Evolutionary conservation across 2,113 vertebrate species (phyloP), one percentile per base, ranked within the genome.

Genomic region (Pelecanoides urinatrix): DNA sequence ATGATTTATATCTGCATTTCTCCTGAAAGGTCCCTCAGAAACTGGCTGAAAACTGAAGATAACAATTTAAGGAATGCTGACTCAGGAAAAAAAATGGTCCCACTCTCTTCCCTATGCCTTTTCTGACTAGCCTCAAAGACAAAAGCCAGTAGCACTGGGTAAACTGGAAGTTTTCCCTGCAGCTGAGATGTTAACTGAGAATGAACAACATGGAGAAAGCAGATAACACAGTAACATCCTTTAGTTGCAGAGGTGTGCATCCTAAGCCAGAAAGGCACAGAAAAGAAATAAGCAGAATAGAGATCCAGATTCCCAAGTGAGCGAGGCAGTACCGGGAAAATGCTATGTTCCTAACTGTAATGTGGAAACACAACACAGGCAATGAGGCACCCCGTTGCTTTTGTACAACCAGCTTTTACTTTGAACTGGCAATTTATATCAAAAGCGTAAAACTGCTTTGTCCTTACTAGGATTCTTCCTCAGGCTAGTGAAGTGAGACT

Each of bases 301-400:
- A 30, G 36, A 42, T 34, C 27, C 29, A 63, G 36, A 32, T 26
- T 52, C 36, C 36, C 38, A 16, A 19, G 20, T 22, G 21, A 74
- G 36, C 20, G 36, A 34, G n/a, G 34, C 36, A 25, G 45, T 30
- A 10, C 22, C 4, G 13, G 47, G 59, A 20, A 42, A 73, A 50
- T 6, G 45, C 62, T 22, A 9, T 11, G 13, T 16, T 75, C 44
- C 40, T 14, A 58, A 26, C 52, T 32, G 21, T 19, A 5, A 38
- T 1, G 8, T 38, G 23, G 40, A 50, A 49, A 13, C 38, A 11
- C 22, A 47, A 27, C 0, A 16, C 3, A 16, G 40, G 11, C 11
- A 17, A 13, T 4, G 38, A 55, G 44, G 21, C 36, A 11, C 58
- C 45, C 13, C 0, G 3, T 7, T 53, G 50, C 7, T 83, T 72